These are phyloP conservation scores for Euura saliciscinereae DNA, from an alignment of 1,140 invertebrate species.

Conservation along the genomic window DNA sequence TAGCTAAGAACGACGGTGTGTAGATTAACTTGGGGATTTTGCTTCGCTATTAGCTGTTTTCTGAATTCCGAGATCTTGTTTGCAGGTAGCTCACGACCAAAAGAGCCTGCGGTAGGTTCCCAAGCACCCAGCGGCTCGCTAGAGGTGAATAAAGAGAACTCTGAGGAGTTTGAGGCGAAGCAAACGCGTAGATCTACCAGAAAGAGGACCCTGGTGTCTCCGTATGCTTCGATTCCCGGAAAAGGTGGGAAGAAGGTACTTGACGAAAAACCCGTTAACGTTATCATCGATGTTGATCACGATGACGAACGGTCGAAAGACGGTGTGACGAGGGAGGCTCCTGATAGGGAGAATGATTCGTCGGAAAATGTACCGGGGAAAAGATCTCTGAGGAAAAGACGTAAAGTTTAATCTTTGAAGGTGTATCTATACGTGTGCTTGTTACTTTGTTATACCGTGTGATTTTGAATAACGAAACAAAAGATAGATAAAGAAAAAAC, in stretches of 20 bases:
- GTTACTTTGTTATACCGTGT: too few relatives aligned
- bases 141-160: neutral
- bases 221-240: constrained; percentile 29
- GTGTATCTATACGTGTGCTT: too few relatives aligned
- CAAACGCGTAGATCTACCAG: neutral
- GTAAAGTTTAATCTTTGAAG: neutral
- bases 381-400: constrained; percentile 29
- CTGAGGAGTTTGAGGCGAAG: constrained; percentile 12
- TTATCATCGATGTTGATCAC: constrained; percentile 8
- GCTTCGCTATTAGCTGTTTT: neutral
- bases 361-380: constrained; percentile 28
- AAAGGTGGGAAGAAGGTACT: constrained; percentile 26
- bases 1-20: neutral
- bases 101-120: neutral
- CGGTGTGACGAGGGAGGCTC: constrained; percentile 30
- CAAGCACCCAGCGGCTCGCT: too few relatives aligned
- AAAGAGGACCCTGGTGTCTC: constrained; percentile 14
- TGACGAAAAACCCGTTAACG: constrained; percentile 26
- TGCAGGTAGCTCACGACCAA: neutral
- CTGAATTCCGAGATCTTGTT: neutral
- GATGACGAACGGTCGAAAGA: neutral
- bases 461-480: too few relatives aligned
- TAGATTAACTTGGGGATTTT: neutral
- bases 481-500: too few relatives aligned
- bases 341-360: constrained; percentile 23